A percentile compares a stretch with the other conserved stretches of the same genome.
These are phyloP conservation scores for Gavialis gangeticus DNA, from an alignment of 2,113 vertebrate species.

Conservation along the genomic window DNA sequence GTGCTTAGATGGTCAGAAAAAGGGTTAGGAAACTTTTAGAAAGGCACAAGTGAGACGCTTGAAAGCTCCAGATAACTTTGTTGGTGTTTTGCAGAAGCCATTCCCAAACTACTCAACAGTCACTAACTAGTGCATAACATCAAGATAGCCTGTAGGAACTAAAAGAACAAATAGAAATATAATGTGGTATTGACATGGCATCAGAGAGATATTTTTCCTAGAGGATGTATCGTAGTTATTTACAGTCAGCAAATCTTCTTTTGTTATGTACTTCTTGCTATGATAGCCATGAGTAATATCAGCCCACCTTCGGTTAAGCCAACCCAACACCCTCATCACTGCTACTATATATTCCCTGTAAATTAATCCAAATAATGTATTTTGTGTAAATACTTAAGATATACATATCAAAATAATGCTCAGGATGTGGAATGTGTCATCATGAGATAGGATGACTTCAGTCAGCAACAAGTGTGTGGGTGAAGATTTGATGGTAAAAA, in stretches of 20 bases:
- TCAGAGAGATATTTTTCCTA: neutral
- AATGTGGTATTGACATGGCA: neutral
- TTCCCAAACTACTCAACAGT: neutral
- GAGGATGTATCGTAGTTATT: neutral
- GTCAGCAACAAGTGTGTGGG: neutral
- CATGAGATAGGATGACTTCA: neutral
- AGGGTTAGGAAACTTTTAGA: neutral
- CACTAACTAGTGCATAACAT: neutral
- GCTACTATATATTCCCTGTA: neutral
- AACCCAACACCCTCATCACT: neutral
- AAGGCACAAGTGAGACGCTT: neutral
- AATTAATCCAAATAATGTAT: neutral
- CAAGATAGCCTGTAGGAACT: neutral
- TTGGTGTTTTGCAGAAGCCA: neutral
- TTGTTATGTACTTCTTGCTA: neutral
- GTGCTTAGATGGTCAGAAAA: neutral
- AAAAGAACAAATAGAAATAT: neutral
- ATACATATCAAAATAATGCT: slow-evolving; percentile 18
- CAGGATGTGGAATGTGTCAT: neutral
- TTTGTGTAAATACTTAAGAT: neutral
- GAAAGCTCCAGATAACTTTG: neutral
- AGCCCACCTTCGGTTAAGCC: slow-evolving; percentile 22
- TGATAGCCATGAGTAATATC: neutral
- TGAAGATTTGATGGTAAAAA: neutral
- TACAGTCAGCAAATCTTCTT: neutral